Base-by-base conservation (phyloP, 2,888 invertebrate species). In the Pyrrhia umbra region DNA sequence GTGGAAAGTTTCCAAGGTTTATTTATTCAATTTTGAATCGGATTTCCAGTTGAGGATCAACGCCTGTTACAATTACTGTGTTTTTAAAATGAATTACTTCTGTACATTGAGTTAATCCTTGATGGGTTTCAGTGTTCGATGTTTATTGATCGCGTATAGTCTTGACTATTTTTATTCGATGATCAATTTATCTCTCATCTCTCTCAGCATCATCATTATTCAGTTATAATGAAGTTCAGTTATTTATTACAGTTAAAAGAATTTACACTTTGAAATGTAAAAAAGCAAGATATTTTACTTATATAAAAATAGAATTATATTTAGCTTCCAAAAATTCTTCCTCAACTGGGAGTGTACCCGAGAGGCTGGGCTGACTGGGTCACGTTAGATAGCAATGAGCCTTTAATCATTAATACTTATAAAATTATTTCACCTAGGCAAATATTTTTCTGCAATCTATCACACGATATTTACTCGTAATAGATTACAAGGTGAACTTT, bases 371-470 rank as follows among this genome's bases (percentile, higher is more conserved):
- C n/a, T n/a, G n/a, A n/a, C n/a, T n/a, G n/a, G n/a, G n/a, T n/a
- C n/a, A n/a, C n/a, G n/a, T n/a, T n/a, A n/a, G n/a, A n/a, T n/a
- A n/a, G n/a, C n/a, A n/a, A n/a, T n/a, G n/a, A n/a, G n/a, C n/a
- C n/a, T n/a, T 30, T 30, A 30, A 30, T 13, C 30, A n/a, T 37
- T 37, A 4, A 2, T 13, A 16, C 2, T 1, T 1, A 20, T n/a
- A 0, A 2, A 49, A 16, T 1, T 34, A n/a, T 6, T 43, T 70
- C 15, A 30, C n/a, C 2, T 21, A 0, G 13, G 0, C 2, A 18
- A 13, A 47, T 34, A 47, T 61, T 42, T 57, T 49, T 56, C 18
- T 52, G 5, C 23, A 20, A 42, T 56, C n/a, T 42, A 37, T 62
- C 10, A 43, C n/a, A 5, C 3, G 21, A 3, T 52, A 52, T 62